Evolutionary conservation across 53 echinoderm and acorn worm species (phyloP), one percentile per base, ranked within the genome.

Genomic region (Paracentrotus lividus): DNA sequence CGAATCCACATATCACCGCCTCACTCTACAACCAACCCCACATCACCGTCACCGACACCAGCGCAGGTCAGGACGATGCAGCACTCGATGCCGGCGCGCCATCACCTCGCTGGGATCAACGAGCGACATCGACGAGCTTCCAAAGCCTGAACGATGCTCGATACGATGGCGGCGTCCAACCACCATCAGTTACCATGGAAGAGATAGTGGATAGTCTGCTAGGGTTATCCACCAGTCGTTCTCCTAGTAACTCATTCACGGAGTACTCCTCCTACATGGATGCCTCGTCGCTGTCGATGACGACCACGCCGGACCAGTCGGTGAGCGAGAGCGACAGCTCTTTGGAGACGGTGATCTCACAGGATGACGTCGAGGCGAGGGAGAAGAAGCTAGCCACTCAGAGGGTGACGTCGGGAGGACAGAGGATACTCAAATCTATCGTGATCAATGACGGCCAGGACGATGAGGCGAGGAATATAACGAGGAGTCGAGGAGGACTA

Each of bases 161-260:
- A 21, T 92, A 92, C 92, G 49, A 8, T n/a, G 92, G 92, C 43
- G 92, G 92, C 52, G 87, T 94, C n/a, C 95, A 94, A 38, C 95
- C 95, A 5, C 93, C 91, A 54, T 94, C 94, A 42, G 94, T 96
- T 23, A 95, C 95, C 53, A 97, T 97, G 97, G 97, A 97, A 54
- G 95, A 97, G 88, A 96, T 97, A 40, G 95, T 97, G 31, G 97
- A 97, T 60, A 96, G 97, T 77, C 85, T 97, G 75, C 64, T 97
- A 16, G 96, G 96, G 5, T 88, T 97, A 54, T 94, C 97, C 34
- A 77, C 75, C 90, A 94, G 94, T 90, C 76, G 94, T 43, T 94
- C 94, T 24, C 91, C 91, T 58, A 94, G 91, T 61, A 85, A 49
- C 12, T 66, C 90, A 12, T 92, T 92, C 47, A 94, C 94, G 56